These are phyloP conservation scores for Tineola bisselliella DNA, from an alignment of 2,888 invertebrate species.

Conservation along the genomic window DNA sequence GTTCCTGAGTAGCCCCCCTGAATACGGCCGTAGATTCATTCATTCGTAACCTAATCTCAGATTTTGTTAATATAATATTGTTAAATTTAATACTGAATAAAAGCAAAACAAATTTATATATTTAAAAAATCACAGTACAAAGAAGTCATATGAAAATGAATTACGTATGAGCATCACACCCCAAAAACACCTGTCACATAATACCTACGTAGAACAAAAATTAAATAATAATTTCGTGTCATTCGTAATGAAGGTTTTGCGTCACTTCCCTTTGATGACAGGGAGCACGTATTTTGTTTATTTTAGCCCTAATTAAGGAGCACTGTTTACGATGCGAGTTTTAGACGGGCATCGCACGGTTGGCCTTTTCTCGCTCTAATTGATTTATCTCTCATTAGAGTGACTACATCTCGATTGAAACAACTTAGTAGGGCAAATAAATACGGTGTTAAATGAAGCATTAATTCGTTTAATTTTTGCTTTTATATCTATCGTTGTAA, in stretches of 20 bases:
- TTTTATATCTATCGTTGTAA: not conserved
- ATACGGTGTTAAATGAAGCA: not conserved
- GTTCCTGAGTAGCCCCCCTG: too few species aligned
- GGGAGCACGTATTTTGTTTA: conserved; percentile 21
- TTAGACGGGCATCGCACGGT: conserved; percentile 41
- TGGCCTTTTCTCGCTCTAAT: conserved; percentile 45
- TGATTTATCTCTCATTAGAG: conserved; percentile 26
- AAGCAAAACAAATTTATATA: too few species aligned
- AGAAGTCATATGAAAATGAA: not conserved
- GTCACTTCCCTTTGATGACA: conserved; percentile 1
- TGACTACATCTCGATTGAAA: not conserved
- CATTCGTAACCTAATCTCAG: too few species aligned
- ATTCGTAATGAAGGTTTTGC: not conserved
- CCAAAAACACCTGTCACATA: not conserved
- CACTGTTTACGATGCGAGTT: conserved; percentile 43
- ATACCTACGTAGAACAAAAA: not conserved
- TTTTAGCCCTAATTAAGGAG: conserved; percentile 44
- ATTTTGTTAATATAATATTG: too few species aligned
- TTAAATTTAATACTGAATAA: too few species aligned
- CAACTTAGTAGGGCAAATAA: not conserved
- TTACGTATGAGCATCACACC: not conserved
- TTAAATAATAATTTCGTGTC: conserved; percentile 9
- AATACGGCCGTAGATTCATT: too few species aligned
- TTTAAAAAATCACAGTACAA: not conserved
- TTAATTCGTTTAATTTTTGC: not conserved